Conservation (phyloP, 1,140 invertebrate species). For the Formica selysi region DNA sequence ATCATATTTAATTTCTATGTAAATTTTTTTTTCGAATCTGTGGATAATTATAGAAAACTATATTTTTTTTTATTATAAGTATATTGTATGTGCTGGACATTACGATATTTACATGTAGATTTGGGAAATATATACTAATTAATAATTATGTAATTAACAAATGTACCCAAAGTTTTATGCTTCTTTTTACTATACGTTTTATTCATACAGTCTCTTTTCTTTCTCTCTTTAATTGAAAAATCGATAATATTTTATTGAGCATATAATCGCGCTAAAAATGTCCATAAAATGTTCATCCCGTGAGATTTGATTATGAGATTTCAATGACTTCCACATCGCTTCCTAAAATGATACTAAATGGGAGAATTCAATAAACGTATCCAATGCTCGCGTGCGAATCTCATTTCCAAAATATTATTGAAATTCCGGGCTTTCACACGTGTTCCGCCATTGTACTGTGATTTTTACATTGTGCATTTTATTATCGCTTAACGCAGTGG, state of each 20-base stretch:
- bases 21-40: background rate
- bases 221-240: constrained; percentile 19
- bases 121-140: background rate
- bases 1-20: background rate
- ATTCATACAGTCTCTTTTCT: background rate
- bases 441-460: background rate
- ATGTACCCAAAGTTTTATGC: background rate
- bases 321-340: constrained; percentile 41
- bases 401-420: constrained; percentile 37
- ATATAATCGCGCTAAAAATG: constrained; percentile 25
- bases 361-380: constrained; percentile 28
- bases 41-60: background rate
- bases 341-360: constrained; percentile 49
- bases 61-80: background rate
- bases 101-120: background rate
- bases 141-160: background rate
- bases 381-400: background rate
- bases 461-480: constrained; percentile 51
- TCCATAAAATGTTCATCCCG: constrained; percentile 37
- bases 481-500: background rate
- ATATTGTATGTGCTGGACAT: background rate
- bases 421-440: constrained; percentile 12
- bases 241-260: constrained; percentile 36
- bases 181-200: background rate
- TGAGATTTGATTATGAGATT: constrained; percentile 10